phyloP scores from a whole-genome alignment of 2,797 vertebrate genomes.

The Triplophysa yarkandensis region DNA sequence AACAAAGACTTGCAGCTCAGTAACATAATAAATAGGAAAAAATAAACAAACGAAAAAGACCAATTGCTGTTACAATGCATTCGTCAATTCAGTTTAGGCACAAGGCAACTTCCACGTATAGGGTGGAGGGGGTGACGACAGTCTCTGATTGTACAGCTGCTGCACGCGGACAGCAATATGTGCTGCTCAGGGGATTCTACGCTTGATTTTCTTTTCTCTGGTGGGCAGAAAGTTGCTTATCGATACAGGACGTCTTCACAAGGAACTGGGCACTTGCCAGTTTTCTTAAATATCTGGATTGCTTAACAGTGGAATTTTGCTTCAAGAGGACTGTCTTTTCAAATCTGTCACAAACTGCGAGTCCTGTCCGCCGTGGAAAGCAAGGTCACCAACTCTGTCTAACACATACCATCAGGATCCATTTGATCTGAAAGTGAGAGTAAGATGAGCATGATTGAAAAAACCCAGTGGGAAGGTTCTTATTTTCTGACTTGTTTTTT shows the following conservation, averaged over 20 bases:
- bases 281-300: conserved; percentile 79
- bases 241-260: conserved; percentile 79
- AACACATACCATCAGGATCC: conserved; percentile 81
- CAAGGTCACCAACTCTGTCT: conserved; percentile 86
- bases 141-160: conserved; percentile 99
- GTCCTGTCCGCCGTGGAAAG: conserved; percentile 89
- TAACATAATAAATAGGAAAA: conserved; percentile 96
- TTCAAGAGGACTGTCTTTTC: conserved; percentile 91
- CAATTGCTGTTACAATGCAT: conserved; percentile 99
- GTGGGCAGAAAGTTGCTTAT: conserved; percentile 83
- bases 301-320: conserved; percentile 82
- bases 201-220: conserved; percentile 59
- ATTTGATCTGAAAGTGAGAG: conserved; percentile 69
- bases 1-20: conserved; percentile 90
- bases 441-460: conserved; percentile 50
- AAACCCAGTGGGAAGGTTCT: neutral
- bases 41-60: conserved; percentile 60
- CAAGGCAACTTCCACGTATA: conserved; percentile 92
- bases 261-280: conserved; percentile 66
- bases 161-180: conserved; percentile 85
- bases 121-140: conserved; percentile 86
- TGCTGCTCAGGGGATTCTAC: conserved; percentile 75
- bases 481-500: neutral
- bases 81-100: conserved; percentile 99
- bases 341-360: conserved; percentile 86